A percentile compares a stretch with the other conserved stretches of the same genome.
Conservation (phyloP, 2,797 vertebrate genomes). For the Momotus momota region DNA sequence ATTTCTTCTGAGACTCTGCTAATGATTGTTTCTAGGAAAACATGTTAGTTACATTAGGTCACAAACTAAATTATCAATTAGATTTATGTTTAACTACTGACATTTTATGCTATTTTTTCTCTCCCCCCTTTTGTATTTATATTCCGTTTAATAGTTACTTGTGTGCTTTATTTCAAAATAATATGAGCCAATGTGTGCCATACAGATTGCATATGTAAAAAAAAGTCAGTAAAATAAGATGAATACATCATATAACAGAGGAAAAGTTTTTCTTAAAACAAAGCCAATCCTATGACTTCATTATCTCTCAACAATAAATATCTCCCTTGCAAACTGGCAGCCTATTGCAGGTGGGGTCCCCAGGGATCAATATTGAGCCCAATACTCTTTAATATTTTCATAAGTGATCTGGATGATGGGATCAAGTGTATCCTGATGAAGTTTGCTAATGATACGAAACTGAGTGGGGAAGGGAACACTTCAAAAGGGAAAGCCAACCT, state of each 20-base stretch:
- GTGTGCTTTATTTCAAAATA: background rate
- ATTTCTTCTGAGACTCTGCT: background rate
- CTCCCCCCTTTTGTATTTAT: background rate
- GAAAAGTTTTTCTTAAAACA: background rate
- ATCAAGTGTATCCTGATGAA: background rate
- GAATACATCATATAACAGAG: background rate
- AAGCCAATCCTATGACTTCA: rapidly evolving
- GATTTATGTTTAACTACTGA: background rate
- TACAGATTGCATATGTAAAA: background rate
- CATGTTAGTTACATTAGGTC: rapidly evolving
- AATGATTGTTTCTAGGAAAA: background rate
- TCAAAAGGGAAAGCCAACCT: background rate
- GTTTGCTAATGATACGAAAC: background rate
- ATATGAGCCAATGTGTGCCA: background rate
- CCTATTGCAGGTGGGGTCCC: background rate
- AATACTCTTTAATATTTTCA: background rate
- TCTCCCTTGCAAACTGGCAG: background rate
- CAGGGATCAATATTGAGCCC: background rate
- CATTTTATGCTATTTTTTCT: background rate
- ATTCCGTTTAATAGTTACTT: background rate
- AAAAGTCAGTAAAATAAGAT: background rate
- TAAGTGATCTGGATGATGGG: background rate
- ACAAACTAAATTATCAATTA: background rate
- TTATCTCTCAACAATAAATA: background rate
- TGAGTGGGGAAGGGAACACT: background rate